Evolutionary conservation across 2,797 vertebrate genomes (phyloP), one percentile per base, ranked within the genome.

Genomic region (Molossus molossus): DNA sequence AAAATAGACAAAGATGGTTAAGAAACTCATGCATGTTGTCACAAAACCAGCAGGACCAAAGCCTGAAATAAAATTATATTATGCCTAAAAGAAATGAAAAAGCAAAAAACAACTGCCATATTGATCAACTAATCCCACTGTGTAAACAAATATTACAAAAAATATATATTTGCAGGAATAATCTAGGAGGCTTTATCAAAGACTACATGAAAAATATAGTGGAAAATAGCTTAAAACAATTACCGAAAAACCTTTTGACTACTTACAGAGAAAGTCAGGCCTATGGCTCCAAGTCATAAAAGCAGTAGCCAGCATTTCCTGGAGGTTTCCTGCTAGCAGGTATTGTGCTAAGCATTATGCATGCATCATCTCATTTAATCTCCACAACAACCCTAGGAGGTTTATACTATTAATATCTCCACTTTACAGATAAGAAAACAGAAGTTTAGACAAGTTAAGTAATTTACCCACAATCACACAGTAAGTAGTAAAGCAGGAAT

Each of bases 361-460:
- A 58, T 11, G 0, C 27, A 37, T 95, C 57, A 40, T 37, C 91
- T 91, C 48, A 92, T 37, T 89, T 62, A 53, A 69, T 83, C 64
- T 67, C 69, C 50, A 64, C 75, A 87, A 53, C 9, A 58, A 62
- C 33, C 12, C 4, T 29, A 84, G 33, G 17, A 67, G 14, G 10
- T n/a, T 58, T 9, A 7, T 48, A 45, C 9, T 91, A 69, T 64
- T 53, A 85, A 80, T 93, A 91, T 60, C 76, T 81, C 60, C 37
- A 73, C 90, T 84, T 79, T 77, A 77, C n/a, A 91, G 40, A 29
- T 81, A 92, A 96, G 60, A 17, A 87, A 95, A 86, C 62, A 90
- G 50, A 86, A 92, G 60, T 21, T 76, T 64, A 76, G 27, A 76
- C 21, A 76, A 25, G 62, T 72, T 91, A 72, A 55, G 18, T 60